phyloP scores from a whole-genome alignment of 2,113 vertebrate genomes.

The Hippocampus mohnikei region DNA sequence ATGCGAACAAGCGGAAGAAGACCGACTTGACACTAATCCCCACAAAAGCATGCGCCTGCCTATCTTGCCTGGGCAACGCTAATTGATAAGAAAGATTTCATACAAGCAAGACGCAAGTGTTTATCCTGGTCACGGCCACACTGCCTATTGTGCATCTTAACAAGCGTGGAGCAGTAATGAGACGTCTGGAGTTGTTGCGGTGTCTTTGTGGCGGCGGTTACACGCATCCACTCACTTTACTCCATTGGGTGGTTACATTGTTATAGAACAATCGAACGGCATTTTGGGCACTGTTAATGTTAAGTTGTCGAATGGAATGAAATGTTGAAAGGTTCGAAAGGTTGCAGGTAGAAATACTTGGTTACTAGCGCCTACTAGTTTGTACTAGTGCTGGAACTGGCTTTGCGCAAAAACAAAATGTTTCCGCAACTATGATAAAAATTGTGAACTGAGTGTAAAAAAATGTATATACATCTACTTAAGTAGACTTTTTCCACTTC shows the following conservation, averaged over 20 bases:
- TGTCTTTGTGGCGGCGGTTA: conserved; percentile 16
- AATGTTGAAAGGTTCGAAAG: too few species aligned
- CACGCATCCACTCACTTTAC: conserved; percentile 6
- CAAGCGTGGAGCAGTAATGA: conserved; percentile 31
- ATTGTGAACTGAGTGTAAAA: too few species aligned
- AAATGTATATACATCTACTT: too few species aligned
- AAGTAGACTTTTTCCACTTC: too few species aligned
- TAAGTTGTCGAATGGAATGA: not conserved
- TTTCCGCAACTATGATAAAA: too few species aligned
- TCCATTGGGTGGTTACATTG: not conserved
- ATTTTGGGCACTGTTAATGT: not conserved
- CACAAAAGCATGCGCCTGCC: conserved; percentile 37
- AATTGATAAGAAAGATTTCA: conserved; percentile 54
- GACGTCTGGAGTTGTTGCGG: conserved; percentile 26
- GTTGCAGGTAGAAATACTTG: too few species aligned
- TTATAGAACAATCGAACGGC: not conserved
- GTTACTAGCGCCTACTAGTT: too few species aligned
- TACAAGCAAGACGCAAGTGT: conserved; percentile 29
- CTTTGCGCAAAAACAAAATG: too few species aligned
- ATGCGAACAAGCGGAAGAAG: conserved; percentile 41
- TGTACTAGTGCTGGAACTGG: too few species aligned
- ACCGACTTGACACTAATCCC: conserved; percentile 53
- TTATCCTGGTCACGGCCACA: conserved; percentile 19
- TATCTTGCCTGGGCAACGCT: conserved; percentile 50
- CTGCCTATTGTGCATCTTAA: conserved; percentile 12